Evolutionary conservation across 2,113 vertebrate genomes (phyloP).

Genomic region (Misgurnus anguillicaudatus): DNA sequence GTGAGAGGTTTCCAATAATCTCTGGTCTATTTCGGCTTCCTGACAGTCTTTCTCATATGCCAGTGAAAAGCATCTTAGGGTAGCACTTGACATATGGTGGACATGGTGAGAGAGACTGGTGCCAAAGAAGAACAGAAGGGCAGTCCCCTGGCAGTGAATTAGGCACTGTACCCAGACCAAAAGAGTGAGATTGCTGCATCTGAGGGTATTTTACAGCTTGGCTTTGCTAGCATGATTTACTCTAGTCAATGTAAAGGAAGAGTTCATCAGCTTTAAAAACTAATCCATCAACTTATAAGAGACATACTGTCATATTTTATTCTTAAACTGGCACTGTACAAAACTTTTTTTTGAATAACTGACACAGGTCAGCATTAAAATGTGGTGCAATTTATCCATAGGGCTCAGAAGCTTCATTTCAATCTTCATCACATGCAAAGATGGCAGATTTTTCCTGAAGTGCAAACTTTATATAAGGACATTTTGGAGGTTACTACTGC

Average conservation of each 20-base stretch:
- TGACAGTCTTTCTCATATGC: background rate
- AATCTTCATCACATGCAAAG: background rate
- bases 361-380: constrained; percentile 8
- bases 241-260: background rate
- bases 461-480: background rate
- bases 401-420: background rate
- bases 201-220: constrained; percentile 8
- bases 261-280: constrained; percentile 17
- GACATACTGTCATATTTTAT: background rate
- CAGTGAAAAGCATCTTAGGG: constrained; percentile 39
- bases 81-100: constrained; percentile 59
- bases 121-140: constrained; percentile 60
- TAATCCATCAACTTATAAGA: background rate
- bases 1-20: constrained; percentile 1
- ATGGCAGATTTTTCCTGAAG: background rate
- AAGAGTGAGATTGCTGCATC: background rate
- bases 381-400: background rate
- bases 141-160: constrained; percentile 43
- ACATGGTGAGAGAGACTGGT: constrained; percentile 30
- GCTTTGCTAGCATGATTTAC: constrained; percentile 14
- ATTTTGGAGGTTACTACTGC: background rate
- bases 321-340: constrained; percentile 13
- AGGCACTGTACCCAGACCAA: constrained; percentile 27
- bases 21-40: background rate
- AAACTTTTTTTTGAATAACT: background rate